Base-by-base conservation (phyloP, 2,888 invertebrate genomes). In the Embidobia sp. region DNA sequence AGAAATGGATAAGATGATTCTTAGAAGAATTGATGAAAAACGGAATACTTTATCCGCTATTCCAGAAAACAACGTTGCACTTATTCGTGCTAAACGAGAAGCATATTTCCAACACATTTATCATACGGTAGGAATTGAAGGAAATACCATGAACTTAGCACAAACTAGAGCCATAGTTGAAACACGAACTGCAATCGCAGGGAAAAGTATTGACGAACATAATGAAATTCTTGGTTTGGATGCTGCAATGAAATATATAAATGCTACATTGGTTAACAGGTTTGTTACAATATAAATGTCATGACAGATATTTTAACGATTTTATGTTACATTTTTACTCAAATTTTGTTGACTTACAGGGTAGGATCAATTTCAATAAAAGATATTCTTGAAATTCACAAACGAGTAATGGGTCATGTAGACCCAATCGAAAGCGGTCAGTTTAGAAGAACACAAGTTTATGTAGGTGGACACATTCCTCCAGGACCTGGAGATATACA, bases 51-150 rank as follows among this genome's bases (percentile, higher is more conserved):
- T 98, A 4, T 93, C 95, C 15, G 93, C 93, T 2, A 94, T 98
- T 84, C 96, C 97, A 11, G 94, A 95, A 78, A 92, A 92, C 33
- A 94, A 94, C 88, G 92, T 95, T 0, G 95, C 96, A 3, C 90
- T 98, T 80, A 92, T 96, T 53, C 92, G 96, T 84, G 95, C 97
- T 2, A 98, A 98, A 86, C 96, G 96, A 86, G 98, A 98, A 89
- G 97, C 97, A 1, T 99, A 98, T 89, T 98, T 97, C 88, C 94
- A 96, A 85, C 97, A 98, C 87, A 97, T 99, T 77, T 98, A 98
- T 89, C 98, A 99, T 86, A 97, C 98, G 0, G 98, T 97, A 13
- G 98, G 97, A 16, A 97, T 99, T 79, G 99, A 99, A 90, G 98
- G 98, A 0, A 99, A 99, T 87, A 98, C 98, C 0, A 96, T 99